Evolutionary conservation across 2,888 invertebrate species (phyloP).

Genomic region (Tribolium freemani): DNA sequence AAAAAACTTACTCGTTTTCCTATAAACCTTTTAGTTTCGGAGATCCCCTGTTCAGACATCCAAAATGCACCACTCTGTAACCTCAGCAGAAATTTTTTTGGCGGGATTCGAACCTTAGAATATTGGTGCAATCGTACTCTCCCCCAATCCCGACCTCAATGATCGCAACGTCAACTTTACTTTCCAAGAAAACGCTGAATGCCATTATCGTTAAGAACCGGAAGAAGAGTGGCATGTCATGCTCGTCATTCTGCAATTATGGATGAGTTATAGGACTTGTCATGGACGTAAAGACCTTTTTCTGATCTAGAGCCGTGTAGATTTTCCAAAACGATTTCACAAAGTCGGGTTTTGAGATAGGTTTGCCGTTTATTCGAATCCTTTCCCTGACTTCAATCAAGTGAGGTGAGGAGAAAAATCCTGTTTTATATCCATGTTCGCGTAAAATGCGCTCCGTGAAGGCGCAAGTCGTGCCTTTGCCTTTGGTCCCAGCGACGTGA

Average conservation of each 20-base stretch:
- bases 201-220: constrained; percentile 94
- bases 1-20: too few relatives aligned
- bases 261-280: constrained; percentile 7
- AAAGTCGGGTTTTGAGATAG: constrained; percentile 82
- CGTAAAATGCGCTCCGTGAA: constrained; percentile 91
- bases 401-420: constrained; percentile 97
- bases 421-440: constrained; percentile 87
- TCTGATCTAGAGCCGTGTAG: constrained; percentile 74
- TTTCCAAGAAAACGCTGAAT: constrained; percentile 87
- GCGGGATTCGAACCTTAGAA: constrained; percentile 75
- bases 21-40: too few relatives aligned
- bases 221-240: constrained; percentile 94
- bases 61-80: too few relatives aligned
- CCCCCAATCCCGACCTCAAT: constrained; percentile 99
- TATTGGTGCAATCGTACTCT: constrained; percentile 93
- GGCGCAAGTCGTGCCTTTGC: constrained; percentile 97
- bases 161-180: constrained; percentile 92
- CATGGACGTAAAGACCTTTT: constrained; percentile 58
- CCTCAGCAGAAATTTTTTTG: too few relatives aligned
- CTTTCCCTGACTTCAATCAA: constrained; percentile 92
- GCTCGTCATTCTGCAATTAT: constrained; percentile 69
- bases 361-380: constrained; percentile 87
- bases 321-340: constrained; percentile 86
- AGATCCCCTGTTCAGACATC: too few relatives aligned
- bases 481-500: constrained; percentile 98